Conservation (phyloP, 2,113 vertebrate species). For the Oncorhynchus clarkii region DNA sequence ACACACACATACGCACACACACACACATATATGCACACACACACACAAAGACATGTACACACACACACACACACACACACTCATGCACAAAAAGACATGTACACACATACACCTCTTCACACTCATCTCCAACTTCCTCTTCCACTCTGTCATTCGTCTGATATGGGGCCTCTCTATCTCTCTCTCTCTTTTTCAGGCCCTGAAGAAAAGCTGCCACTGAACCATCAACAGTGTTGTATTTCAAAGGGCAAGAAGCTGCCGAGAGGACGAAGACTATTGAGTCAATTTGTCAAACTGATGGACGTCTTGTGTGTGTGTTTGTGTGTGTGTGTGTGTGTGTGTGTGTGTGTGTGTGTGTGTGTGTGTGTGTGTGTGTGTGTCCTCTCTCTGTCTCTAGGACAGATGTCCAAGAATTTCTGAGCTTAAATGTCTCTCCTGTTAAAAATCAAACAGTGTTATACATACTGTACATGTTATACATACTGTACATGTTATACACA, state of each 20-base stretch:
- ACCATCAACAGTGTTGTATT: slow-evolving; percentile 60
- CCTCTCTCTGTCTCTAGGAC: not conserved
- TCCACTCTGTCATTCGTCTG: not conserved
- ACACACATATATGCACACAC: too few relatives aligned
- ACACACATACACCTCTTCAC: not conserved
- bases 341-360: too few relatives aligned
- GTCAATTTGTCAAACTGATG: slow-evolving; percentile 63
- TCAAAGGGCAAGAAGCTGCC: slow-evolving; percentile 53
- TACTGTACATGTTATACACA: too few relatives aligned
- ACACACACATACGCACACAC: too few relatives aligned
- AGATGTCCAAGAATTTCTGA: not conserved
- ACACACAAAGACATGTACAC: too few relatives aligned
- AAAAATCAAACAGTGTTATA: not conserved
- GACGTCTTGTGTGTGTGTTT: slow-evolving; percentile 26
- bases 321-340: too few relatives aligned
- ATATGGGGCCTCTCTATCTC: not conserved
- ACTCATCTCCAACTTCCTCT: not conserved
- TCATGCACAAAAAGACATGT: too few relatives aligned
- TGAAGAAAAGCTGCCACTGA: slow-evolving; percentile 65
- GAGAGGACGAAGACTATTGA: slow-evolving; percentile 45
- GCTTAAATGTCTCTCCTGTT: not conserved
- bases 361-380: too few relatives aligned
- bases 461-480: too few relatives aligned
- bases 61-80: too few relatives aligned
- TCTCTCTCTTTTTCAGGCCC: slow-evolving; percentile 72